Evolutionary conservation across 1,140 invertebrate genomes (phyloP).

Genomic region (Onthophagus taurus): DNA sequence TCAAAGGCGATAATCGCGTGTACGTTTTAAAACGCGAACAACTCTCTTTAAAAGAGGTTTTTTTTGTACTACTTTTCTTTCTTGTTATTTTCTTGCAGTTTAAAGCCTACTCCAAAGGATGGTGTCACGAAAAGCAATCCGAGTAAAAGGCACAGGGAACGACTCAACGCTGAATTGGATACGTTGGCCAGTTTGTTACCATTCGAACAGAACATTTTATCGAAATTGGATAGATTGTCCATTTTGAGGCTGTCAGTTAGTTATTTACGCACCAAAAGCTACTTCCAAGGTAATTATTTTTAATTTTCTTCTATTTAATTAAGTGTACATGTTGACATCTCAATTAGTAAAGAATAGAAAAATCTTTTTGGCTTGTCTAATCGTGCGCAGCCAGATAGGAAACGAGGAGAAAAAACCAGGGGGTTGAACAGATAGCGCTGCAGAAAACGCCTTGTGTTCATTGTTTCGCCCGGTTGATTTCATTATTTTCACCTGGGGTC

Average conservation of each 20-base stretch:
- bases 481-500: too few relatives aligned
- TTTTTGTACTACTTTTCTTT: background rate
- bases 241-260: slow-evolving; percentile 95
- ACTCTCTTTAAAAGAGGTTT: background rate
- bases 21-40: too few relatives aligned
- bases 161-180: slow-evolving; percentile 96
- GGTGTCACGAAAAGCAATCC: slow-evolving; percentile 98
- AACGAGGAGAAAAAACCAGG: too few relatives aligned
- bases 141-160: slow-evolving; percentile 93
- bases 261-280: slow-evolving; percentile 96
- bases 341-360: background rate
- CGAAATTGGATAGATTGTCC: slow-evolving; percentile 94
- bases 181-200: slow-evolving; percentile 94
- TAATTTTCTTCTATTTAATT: background rate
- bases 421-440: too few relatives aligned
- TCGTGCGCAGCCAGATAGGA: too few relatives aligned
- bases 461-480: too few relatives aligned
- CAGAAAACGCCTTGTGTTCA: too few relatives aligned
- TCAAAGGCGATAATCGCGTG: too few relatives aligned
- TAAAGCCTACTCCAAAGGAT: slow-evolving; percentile 92
- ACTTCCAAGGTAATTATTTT: slow-evolving; percentile 95
- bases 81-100: slow-evolving; percentile 53
- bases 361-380: too few relatives aligned
- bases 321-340: background rate
- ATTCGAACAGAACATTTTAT: slow-evolving; percentile 96